Conservation (phyloP, 2,797 vertebrate genomes). For the Knipowitschia caucasica region DNA sequence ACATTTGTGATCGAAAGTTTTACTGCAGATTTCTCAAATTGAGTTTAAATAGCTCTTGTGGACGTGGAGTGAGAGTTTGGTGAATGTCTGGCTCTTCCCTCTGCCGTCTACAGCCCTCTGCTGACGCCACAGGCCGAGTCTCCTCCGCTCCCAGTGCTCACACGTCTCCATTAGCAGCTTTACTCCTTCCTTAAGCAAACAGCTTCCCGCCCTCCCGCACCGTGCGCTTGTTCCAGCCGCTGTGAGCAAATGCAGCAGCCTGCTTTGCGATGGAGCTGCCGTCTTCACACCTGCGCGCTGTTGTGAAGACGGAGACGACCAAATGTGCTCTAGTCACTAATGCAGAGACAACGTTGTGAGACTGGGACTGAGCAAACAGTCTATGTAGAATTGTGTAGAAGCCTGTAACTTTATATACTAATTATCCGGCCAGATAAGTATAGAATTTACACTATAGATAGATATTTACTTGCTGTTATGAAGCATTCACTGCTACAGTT, state of each 20-base stretch:
- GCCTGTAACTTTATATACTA: too few relatives aligned
- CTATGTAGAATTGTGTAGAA: too few relatives aligned
- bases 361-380: too few relatives aligned
- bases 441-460: too few relatives aligned
- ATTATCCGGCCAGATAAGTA: too few relatives aligned
- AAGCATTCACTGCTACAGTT: too few relatives aligned
- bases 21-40: too few relatives aligned
- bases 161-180: conserved; percentile 18
- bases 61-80: too few relatives aligned
- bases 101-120: conserved; percentile 42
- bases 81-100: too few relatives aligned
- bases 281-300: conserved; percentile 3
- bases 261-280: conserved; percentile 16
- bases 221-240: conserved; percentile 24
- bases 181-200: conserved; percentile 38
- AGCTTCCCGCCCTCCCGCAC: conserved; percentile 10
- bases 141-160: conserved; percentile 9
- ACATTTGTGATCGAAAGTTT: too few relatives aligned
- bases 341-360: conserved; percentile 10
- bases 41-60: too few relatives aligned
- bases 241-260: conserved; percentile 31
- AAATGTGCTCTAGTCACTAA: conserved; percentile 19
- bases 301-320: conserved; percentile 18
- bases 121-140: conserved; percentile 28
- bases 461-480: too few relatives aligned